phyloP scores from a whole-genome alignment of 2,888 invertebrate genomes.

The Nomada fucata region DNA sequence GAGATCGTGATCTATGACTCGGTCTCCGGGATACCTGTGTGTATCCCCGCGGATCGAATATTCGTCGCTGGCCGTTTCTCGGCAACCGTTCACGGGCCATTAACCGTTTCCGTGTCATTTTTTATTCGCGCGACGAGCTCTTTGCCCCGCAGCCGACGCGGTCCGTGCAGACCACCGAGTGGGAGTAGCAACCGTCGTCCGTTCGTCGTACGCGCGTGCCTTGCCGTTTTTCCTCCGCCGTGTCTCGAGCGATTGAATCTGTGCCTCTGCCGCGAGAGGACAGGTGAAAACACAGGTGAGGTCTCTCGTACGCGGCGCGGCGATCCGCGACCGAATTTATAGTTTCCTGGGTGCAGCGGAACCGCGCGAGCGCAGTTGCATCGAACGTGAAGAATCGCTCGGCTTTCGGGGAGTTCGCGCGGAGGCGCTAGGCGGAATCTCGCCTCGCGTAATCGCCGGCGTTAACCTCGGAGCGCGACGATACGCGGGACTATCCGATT shows the following conservation, averaged over 20 bases:
- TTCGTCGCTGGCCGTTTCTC: constrained; percentile 17
- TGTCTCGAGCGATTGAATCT: constrained; percentile 62
- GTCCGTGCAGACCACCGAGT: constrained; percentile 10
- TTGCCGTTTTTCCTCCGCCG: constrained; percentile 22
- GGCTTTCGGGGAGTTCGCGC: constrained; percentile 24
- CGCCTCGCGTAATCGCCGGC: constrained; percentile 17
- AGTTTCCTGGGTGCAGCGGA: constrained; percentile 34
- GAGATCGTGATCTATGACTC: constrained; percentile 64
- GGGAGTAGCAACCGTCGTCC: constrained; percentile 34
- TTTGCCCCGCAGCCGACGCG: constrained; percentile 27
- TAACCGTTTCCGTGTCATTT: constrained; percentile 15
- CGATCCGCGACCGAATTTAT: constrained; percentile 52
- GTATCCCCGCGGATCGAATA: constrained; percentile 31
- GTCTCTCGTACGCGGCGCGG: constrained; percentile 34
- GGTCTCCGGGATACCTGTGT: constrained; percentile 26
- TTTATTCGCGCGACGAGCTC: constrained; percentile 11
- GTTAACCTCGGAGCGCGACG: too few relatives aligned
- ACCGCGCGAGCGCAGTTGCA: constrained; percentile 48
- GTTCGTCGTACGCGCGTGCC: constrained; percentile 43
- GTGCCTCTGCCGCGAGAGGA: constrained; percentile 39
- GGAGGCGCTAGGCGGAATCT: constrained; percentile 20
- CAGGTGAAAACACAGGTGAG: constrained; percentile 54
- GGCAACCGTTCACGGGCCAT: constrained; percentile 29
- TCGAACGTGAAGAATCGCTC: constrained; percentile 22
- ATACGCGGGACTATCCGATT: constrained; percentile 13